Conservation (phyloP, 2,797 vertebrate genomes). For the Enteromius radiatus region DNA sequence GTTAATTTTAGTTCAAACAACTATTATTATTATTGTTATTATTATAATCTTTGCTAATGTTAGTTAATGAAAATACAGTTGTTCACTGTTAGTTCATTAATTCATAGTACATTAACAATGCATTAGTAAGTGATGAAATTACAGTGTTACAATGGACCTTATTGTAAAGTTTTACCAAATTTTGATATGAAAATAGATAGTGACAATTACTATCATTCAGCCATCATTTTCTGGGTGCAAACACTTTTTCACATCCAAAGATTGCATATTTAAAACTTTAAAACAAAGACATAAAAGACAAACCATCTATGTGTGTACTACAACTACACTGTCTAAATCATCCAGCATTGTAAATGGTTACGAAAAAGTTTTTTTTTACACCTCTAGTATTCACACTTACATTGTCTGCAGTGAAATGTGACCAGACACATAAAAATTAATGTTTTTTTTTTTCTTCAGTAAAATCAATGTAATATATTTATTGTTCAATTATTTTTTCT, state of each 20-base stretch:
- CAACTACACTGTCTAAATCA: neutral
- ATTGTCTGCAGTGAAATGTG: neutral
- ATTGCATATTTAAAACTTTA: neutral
- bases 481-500: neutral
- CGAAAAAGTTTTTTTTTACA: neutral
- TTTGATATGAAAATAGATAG: neutral
- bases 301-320: neutral
- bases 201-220: neutral
- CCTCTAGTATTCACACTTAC: neutral
- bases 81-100: too few species aligned
- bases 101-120: too few species aligned
- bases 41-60: too few species aligned
- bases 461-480: neutral
- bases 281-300: neutral
- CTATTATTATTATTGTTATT: too few species aligned
- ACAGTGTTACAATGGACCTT: too few species aligned
- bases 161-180: neutral
- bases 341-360: neutral
- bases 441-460: neutral
- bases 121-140: too few species aligned
- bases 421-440: neutral
- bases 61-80: too few species aligned
- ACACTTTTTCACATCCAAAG: neutral
- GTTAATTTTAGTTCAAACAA: too few species aligned
- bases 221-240: neutral